Evolutionary conservation across 2,797 vertebrate genomes (phyloP).

Genomic region (Poeciliopsis paucimaculata): DNA sequence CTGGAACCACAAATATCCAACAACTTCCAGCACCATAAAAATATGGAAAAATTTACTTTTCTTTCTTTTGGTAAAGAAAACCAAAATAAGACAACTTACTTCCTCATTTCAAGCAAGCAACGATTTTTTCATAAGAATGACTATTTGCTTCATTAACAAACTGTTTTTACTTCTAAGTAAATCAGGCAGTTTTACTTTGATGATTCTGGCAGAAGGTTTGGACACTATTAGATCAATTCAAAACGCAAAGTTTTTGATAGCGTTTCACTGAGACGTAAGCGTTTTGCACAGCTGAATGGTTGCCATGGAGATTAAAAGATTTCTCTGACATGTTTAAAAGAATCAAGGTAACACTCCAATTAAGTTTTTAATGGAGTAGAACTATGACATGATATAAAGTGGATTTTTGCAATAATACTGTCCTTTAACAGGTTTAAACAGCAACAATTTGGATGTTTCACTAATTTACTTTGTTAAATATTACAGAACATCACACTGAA

Average conservation of each 20-base stretch:
- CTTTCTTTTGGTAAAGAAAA: not conserved
- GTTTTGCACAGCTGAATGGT: not conserved
- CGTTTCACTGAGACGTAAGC: too few species aligned
- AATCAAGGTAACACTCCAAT: too few species aligned
- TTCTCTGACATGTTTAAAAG: too few species aligned
- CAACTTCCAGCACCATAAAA: not conserved
- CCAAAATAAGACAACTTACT: too few species aligned
- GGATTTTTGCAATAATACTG: too few species aligned
- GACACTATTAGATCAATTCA: too few species aligned
- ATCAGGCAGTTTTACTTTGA: too few species aligned
- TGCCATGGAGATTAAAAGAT: not conserved
- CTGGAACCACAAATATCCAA: not conserved
- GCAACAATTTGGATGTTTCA: not conserved
- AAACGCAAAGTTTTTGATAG: too few species aligned
- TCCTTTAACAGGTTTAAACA: not conserved
- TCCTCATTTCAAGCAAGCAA: too few species aligned
- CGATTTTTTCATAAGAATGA: not conserved
- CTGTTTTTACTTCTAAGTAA: not conserved
- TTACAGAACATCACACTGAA: not conserved
- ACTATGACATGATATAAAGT: too few species aligned
- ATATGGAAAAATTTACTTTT: not conserved
- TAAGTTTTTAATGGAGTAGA: not conserved
- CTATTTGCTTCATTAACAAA: not conserved
- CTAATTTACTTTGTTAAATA: not conserved
- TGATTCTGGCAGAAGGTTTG: too few species aligned